Percentiles rank a stretch among this genome's conserved stretches.
Conservation (phyloP, 2,113 vertebrate species). For the Panurus biarmicus region DNA sequence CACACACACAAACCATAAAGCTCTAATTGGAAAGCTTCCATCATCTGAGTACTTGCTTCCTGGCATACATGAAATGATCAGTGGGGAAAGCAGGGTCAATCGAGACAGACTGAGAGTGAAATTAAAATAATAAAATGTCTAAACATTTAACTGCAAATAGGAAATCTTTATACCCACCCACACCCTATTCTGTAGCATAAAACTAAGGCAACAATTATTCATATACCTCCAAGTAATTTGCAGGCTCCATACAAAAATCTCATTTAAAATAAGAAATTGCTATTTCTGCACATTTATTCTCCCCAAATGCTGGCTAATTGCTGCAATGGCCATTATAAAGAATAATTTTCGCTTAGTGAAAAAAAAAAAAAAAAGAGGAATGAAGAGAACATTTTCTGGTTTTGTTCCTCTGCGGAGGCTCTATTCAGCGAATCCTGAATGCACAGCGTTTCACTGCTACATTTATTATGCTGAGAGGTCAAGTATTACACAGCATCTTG, state of each 20-base stretch:
- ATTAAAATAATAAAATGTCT: slow-evolving; percentile 85
- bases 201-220: slow-evolving; percentile 79
- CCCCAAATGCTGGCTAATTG: slow-evolving; percentile 86
- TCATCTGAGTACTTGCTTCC: slow-evolving; percentile 72
- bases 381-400: slow-evolving; percentile 85
- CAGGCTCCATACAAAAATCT: slow-evolving; percentile 79
- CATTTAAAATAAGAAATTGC: slow-evolving; percentile 86
- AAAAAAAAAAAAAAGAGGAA: slow-evolving; percentile 80
- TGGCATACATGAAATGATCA: slow-evolving; percentile 72
- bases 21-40: slow-evolving; percentile 73
- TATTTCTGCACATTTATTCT: slow-evolving; percentile 83
- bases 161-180: slow-evolving; percentile 80
- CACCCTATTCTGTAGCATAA: slow-evolving; percentile 75
- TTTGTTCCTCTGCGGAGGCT: slow-evolving; percentile 87
- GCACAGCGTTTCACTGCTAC: slow-evolving; percentile 93
- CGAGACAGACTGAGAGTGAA: slow-evolving; percentile 76
- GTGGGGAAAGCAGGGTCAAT: slow-evolving; percentile 75
- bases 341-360: slow-evolving; percentile 86
- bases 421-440: slow-evolving; percentile 93
- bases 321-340: slow-evolving; percentile 83
- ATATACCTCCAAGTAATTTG: slow-evolving; percentile 83
- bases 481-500: slow-evolving; percentile 99
- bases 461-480: slow-evolving; percentile 99
- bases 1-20: neutral
- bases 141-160: slow-evolving; percentile 83